These are phyloP conservation scores for Crotalus helleri DNA, from an alignment of 2,113 vertebrate genomes.

Conservation along the genomic window DNA sequence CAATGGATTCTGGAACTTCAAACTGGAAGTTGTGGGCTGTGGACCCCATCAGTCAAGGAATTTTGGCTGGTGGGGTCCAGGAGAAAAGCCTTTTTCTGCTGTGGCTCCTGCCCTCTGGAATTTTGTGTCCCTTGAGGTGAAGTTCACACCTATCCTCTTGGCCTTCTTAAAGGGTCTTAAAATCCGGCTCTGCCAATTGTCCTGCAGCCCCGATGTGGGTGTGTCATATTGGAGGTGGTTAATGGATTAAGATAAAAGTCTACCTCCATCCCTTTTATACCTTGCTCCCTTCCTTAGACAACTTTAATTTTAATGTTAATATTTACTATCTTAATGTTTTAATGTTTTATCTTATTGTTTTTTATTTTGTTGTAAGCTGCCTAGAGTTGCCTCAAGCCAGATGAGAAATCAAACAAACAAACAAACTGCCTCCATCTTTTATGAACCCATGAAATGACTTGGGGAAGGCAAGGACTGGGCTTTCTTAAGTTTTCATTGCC, in stretches of 20 bases:
- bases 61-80: neutral
- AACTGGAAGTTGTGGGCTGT: neutral
- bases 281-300: neutral
- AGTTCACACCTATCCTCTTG: neutral
- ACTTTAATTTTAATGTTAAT: neutral
- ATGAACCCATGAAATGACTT: neutral
- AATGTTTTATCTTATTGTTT: neutral
- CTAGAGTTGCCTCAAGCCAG: neutral
- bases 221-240: neutral
- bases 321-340: neutral
- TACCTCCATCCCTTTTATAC: neutral
- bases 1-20: neutral
- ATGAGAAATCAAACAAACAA: neutral
- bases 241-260: neutral
- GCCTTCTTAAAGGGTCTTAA: neutral
- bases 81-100: neutral
- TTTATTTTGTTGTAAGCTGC: neutral
- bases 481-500: neutral
- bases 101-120: neutral
- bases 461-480: neutral
- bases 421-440: neutral
- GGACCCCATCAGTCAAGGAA: neutral
- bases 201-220: neutral
- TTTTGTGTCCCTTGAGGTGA: neutral
- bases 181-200: neutral